Evolutionary conservation across 2,797 vertebrate species (phyloP), one percentile per base, ranked within the genome.

Genomic region (Microctenopoma steveboyesi): DNA sequence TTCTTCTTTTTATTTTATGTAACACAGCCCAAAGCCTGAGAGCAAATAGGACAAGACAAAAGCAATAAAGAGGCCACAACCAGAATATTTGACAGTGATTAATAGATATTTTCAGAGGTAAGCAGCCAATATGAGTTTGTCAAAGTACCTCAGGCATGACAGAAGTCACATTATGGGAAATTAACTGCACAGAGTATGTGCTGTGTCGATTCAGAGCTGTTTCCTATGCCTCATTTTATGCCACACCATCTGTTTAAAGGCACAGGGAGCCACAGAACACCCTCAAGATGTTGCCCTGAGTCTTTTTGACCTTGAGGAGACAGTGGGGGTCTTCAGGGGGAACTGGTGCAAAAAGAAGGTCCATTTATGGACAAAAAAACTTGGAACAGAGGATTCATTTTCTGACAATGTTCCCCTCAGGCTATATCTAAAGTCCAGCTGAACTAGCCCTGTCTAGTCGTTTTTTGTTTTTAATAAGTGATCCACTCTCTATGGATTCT

Each of bases 371-470:
- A 49, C 48, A 62, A 64, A 65, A 56, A 37, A 25, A 51, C 54
- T 59, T 18, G 12, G 65, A 18, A 90, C 85, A 90, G 88, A 81
- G 69, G 77, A 69, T 86, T 80, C 70, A 86, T 90, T 90, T 84
- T 87, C 79, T 72, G 40, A 67, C 51, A 62, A 47, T 16, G 53
- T 69, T 79, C 54, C 77, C 77, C 54, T 27, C 57, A 82, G 82
- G 69, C 76, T 70, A 25, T 14, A 37, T 81, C 72, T 67, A 43
- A 65, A 45, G 74, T 56, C 68, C 45, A 55, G 61, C 74, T 84
- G 69, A 78, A 69, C 50, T 35, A 33, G 33, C 43, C 40, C 62
- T 25, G 55, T 55, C 68, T 70, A 50, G 39, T 70, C 46, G 14
- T 59, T 68, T 76, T 63, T 72, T 74, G 48, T 72, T 89, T 84